A percentile compares a stretch with the other conserved stretches of the same genome.
These are phyloP conservation scores for Lepeophtheirus nordmannii DNA, from an alignment of 2,888 invertebrate genomes.

Conservation along the genomic window DNA sequence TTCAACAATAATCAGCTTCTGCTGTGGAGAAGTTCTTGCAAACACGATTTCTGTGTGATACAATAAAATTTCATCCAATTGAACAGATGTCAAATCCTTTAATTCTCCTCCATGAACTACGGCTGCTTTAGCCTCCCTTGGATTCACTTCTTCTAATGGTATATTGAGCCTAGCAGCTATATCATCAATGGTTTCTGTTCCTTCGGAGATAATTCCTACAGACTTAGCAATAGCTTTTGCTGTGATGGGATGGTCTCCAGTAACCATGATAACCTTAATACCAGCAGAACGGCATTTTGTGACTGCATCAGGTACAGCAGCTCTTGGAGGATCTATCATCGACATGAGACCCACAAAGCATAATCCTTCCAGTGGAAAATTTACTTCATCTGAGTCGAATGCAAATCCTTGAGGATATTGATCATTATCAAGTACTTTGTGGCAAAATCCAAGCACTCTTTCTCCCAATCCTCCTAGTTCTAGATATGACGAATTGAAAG, in stretches of 20 bases:
- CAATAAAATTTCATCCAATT: conserved; percentile 31
- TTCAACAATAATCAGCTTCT: conserved; percentile 43
- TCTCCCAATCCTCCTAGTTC: conserved; percentile 71
- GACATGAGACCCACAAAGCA: conserved; percentile 51
- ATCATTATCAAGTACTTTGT: conserved; percentile 34
- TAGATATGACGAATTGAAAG: conserved; percentile 49
- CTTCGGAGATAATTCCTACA: conserved; percentile 52
- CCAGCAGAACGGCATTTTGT: conserved; percentile 54
- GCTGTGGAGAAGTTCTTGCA: conserved; percentile 38
- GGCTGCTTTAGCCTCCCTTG: conserved; percentile 38
- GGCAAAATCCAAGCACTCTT: conserved; percentile 48
- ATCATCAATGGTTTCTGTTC: conserved; percentile 48
- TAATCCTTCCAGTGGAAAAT: conserved; percentile 50
- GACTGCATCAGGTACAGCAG: conserved; percentile 51
- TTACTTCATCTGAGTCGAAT: conserved; percentile 45
- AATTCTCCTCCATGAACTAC: conserved; percentile 40
- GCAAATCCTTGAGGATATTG: conserved; percentile 41
- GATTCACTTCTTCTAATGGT: conserved; percentile 40
- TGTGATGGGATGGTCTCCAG: conserved; percentile 66
- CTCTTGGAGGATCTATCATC: conserved; percentile 55
- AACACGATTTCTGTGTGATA: conserved; percentile 39
- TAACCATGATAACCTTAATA: conserved; percentile 59
- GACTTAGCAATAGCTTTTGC: conserved; percentile 57
- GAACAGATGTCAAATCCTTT: conserved; percentile 32
- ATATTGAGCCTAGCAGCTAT: conserved; percentile 45